phyloP scores from a whole-genome alignment of 2,797 vertebrate species.

The Sternarchorhynchus goeldii region DNA sequence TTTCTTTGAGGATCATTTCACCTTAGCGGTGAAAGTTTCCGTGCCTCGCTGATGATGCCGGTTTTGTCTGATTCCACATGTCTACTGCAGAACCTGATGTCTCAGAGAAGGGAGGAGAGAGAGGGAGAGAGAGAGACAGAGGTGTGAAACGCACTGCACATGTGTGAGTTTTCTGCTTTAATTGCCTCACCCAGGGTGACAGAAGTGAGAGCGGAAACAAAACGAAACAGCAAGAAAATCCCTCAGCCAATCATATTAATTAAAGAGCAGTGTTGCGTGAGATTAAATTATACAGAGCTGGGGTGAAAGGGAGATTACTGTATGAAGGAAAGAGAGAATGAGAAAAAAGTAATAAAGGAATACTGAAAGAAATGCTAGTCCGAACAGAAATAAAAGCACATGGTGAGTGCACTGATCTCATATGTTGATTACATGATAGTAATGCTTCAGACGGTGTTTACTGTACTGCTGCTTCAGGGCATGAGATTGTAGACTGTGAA shows the following conservation, averaged over 20 bases:
- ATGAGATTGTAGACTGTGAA: too few relatives aligned
- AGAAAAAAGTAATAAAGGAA: conserved; percentile 15
- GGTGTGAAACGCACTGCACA: not conserved
- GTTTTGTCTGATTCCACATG: conserved; percentile 4
- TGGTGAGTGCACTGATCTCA: not conserved
- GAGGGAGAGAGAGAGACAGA: not conserved
- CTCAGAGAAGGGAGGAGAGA: conserved; percentile 7
- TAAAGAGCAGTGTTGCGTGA: conserved; percentile 54
- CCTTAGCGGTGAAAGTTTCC: conserved; percentile 11
- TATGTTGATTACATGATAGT: not conserved
- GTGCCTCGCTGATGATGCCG: conserved; percentile 3
- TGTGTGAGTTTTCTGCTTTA: conserved; percentile 27
- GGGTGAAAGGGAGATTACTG: conserved; percentile 45
- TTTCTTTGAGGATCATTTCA: conserved; percentile 20
- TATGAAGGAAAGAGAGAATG: conserved; percentile 8
- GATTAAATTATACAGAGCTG: conserved; percentile 55
- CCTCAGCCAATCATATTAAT: conserved; percentile 54
- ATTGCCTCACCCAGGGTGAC: conserved; percentile 30
- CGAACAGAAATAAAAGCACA: too few relatives aligned
- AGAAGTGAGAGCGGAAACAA: conserved; percentile 34
- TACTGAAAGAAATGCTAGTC: not conserved
- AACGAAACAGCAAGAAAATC: conserved; percentile 46
- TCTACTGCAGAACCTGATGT: too few relatives aligned
- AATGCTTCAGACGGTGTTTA: too few relatives aligned
- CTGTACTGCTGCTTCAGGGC: too few relatives aligned